phyloP scores from a whole-genome alignment of 2,113 vertebrate species.

The Lonchura striata region DNA sequence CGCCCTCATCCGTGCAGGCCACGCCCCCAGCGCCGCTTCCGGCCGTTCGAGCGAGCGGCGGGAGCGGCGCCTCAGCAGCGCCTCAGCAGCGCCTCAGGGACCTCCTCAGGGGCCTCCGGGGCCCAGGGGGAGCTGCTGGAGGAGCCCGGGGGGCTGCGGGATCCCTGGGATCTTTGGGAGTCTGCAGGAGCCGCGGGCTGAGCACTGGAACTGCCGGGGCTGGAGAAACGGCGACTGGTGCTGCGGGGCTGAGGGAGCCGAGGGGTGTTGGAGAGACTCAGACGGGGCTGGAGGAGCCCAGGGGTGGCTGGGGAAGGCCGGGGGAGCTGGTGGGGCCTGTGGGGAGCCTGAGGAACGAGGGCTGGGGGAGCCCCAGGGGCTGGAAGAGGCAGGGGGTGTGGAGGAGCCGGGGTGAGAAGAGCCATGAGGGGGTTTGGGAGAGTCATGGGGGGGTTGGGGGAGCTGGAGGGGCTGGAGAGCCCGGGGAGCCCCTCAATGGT shows the following conservation, averaged over 20 bases:
- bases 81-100: too few relatives aligned
- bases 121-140: background rate
- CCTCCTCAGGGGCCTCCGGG: background rate
- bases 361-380: background rate
- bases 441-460: too few relatives aligned
- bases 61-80: background rate
- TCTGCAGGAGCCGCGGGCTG: background rate
- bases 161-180: too few relatives aligned
- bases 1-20: accelerated
- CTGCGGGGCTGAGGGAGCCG: background rate
- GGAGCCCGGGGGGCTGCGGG: background rate
- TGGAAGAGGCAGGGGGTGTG: too few relatives aligned
- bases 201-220: background rate
- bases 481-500: background rate
- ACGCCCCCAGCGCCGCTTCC: background rate
- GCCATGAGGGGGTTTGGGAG: background rate
- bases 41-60: background rate
- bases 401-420: background rate
- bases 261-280: background rate
- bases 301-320: background rate
- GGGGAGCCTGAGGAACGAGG: background rate
- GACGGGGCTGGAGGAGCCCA: background rate
- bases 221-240: background rate
- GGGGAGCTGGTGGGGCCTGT: background rate
- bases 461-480: too few relatives aligned